These are phyloP conservation scores for Leptonema lineaticorne DNA, from an alignment of 1,140 invertebrate genomes.

Conservation along the genomic window DNA sequence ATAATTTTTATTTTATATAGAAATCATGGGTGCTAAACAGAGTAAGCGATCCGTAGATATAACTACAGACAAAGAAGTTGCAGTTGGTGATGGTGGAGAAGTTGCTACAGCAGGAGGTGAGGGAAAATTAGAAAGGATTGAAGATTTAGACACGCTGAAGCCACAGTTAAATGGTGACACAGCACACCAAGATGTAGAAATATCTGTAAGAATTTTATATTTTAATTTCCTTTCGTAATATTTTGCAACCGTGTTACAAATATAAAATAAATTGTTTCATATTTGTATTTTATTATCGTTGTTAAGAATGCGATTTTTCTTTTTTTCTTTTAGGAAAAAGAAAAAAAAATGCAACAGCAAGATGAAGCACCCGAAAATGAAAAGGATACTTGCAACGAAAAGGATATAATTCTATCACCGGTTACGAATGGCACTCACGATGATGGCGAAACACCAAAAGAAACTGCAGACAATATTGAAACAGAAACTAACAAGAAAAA, in stretches of 20 bases:
- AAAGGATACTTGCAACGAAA: conserved; percentile 65
- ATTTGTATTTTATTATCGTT: background rate
- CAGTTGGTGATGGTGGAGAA: conserved; percentile 62
- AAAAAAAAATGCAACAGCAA: conserved; percentile 58
- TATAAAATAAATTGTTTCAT: too few relatives aligned
- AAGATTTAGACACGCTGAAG: conserved; percentile 68
- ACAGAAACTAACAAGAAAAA: conserved; percentile 70
- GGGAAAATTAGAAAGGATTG: conserved; percentile 69
- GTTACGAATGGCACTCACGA: conserved; percentile 44
- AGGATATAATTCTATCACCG: conserved; percentile 51
- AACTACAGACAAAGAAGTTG: conserved; percentile 75
- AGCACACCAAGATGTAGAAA: conserved; percentile 58
- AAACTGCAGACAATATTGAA: conserved; percentile 53
- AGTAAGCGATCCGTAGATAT: conserved; percentile 84
- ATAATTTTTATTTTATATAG: conserved; percentile 10
- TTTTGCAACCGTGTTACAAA: background rate
- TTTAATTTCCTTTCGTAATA: too few relatives aligned
- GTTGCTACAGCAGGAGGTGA: conserved; percentile 64
- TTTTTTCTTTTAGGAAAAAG: conserved; percentile 60
- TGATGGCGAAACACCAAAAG: conserved; percentile 50
- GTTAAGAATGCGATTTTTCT: background rate
- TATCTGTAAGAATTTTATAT: conserved; percentile 37
- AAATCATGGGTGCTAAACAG: conserved; percentile 76
- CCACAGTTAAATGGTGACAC: conserved; percentile 69
- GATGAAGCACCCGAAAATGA: conserved; percentile 68